These are phyloP conservation scores for Drosophila parthenogenetica DNA, from an alignment of 2,888 invertebrate species.

Conservation along the genomic window DNA sequence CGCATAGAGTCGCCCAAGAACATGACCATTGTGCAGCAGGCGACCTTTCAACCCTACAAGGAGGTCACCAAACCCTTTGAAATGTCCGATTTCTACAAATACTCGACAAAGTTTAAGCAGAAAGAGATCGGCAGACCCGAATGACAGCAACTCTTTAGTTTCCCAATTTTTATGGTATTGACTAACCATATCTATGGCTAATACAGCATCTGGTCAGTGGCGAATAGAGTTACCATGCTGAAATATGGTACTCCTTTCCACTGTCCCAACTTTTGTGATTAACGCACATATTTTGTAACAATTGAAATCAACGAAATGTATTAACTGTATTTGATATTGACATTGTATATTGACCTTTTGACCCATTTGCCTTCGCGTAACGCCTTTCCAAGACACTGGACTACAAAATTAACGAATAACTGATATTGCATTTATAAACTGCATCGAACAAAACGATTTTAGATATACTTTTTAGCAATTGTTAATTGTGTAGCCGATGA, in stretches of 20 bases:
- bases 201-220: constrained; percentile 17
- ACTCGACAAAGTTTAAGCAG: constrained; percentile 96
- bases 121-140: constrained; percentile 82
- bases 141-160: constrained; percentile 48
- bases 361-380: constrained; percentile 45
- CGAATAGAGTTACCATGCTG: constrained; percentile 10
- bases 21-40: constrained; percentile 93
- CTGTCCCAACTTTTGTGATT: constrained; percentile 43
- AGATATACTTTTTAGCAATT: constrained; percentile 49
- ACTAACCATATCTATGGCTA: constrained; percentile 23
- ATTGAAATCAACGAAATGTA: not conserved
- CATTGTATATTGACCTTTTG: constrained; percentile 35
- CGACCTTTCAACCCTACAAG: constrained; percentile 95
- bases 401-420: not conserved
- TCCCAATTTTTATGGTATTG: constrained; percentile 3
- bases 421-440: constrained; percentile 53
- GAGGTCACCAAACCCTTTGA: constrained; percentile 98
- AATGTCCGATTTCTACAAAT: constrained; percentile 99
- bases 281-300: constrained; percentile 34
- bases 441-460: constrained; percentile 17
- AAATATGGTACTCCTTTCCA: constrained; percentile 7
- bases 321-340: constrained; percentile 5
- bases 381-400: constrained; percentile 48
- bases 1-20: constrained; percentile 92
- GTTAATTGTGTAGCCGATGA: constrained; percentile 60